Conservation (phyloP, 2,113 vertebrate genomes). For the Seriola rivoliana region DNA sequence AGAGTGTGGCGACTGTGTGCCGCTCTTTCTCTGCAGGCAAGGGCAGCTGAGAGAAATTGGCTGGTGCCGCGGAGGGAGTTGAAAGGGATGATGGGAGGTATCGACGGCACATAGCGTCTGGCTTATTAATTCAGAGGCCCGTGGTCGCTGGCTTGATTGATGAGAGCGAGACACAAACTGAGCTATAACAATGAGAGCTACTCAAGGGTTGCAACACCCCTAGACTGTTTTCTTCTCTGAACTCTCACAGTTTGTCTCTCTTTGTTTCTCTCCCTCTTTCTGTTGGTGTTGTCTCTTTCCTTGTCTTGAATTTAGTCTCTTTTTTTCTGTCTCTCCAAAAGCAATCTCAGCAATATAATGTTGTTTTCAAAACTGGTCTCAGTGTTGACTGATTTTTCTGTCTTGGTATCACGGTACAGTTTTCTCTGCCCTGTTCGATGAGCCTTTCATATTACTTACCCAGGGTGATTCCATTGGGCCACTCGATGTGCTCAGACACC, state of each 20-base stretch:
- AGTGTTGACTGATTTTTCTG: constrained; percentile 13
- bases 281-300: neutral
- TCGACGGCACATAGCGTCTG: constrained; percentile 68
- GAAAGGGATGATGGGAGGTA: constrained; percentile 78
- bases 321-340: constrained; percentile 21
- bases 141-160: constrained; percentile 74
- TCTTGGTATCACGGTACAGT: neutral
- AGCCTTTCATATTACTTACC: constrained; percentile 83
- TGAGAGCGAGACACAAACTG: constrained; percentile 75
- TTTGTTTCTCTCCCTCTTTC: constrained; percentile 9
- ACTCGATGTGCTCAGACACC: constrained; percentile 94
- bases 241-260: constrained; percentile 16
- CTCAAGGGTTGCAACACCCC: constrained; percentile 48
- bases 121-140: constrained; percentile 74
- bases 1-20: constrained; percentile 48
- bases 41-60: constrained; percentile 75
- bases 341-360: constrained; percentile 24
- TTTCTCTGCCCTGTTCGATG: neutral
- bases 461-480: constrained; percentile 97
- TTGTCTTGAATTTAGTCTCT: constrained; percentile 17
- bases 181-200: constrained; percentile 70
- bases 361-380: constrained; percentile 14
- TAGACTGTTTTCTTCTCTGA: constrained; percentile 41
- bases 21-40: constrained; percentile 70
- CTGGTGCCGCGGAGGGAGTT: constrained; percentile 62